Conservation (phyloP, 2,888 invertebrate species). For the Nebria salina region DNA sequence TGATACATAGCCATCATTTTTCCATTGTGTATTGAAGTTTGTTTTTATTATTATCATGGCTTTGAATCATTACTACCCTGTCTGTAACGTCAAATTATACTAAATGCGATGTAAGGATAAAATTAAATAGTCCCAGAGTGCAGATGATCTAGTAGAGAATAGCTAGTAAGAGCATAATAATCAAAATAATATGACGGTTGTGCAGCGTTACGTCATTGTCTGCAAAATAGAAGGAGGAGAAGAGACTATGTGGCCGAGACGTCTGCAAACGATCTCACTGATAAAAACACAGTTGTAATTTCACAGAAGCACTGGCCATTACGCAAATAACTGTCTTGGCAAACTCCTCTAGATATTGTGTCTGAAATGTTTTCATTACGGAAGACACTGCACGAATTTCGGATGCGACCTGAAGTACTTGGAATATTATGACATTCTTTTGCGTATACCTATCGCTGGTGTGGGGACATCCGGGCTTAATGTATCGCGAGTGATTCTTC, state of each 20-base stretch:
- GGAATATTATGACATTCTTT: constrained; percentile 6
- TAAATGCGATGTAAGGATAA: not conserved
- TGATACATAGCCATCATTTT: not conserved
- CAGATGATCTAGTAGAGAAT: not conserved
- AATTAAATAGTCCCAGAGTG: not conserved
- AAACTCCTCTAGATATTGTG: constrained; percentile 41
- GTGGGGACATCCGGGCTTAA: constrained; percentile 18
- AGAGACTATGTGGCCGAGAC: not conserved
- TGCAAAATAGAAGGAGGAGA: not conserved
- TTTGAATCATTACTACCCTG: not conserved
- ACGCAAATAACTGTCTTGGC: constrained; percentile 47
- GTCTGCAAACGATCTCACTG: not conserved
- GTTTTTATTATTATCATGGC: not conserved
- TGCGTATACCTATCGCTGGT: constrained; percentile 18
- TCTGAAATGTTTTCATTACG: constrained; percentile 45
- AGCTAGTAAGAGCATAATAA: not conserved
- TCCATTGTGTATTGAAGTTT: not conserved
- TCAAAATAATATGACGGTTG: not conserved
- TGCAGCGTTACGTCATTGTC: not conserved
- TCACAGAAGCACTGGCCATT: constrained; percentile 40
- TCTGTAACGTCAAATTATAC: not conserved
- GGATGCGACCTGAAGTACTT: constrained; percentile 14
- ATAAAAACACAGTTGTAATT: constrained; percentile 45
- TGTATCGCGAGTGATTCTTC: constrained; percentile 40
- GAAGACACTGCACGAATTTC: constrained; percentile 40